Evolutionary conservation across 2,797 vertebrate genomes (phyloP).

Genomic region (Syngnathus rostellatus): DNA sequence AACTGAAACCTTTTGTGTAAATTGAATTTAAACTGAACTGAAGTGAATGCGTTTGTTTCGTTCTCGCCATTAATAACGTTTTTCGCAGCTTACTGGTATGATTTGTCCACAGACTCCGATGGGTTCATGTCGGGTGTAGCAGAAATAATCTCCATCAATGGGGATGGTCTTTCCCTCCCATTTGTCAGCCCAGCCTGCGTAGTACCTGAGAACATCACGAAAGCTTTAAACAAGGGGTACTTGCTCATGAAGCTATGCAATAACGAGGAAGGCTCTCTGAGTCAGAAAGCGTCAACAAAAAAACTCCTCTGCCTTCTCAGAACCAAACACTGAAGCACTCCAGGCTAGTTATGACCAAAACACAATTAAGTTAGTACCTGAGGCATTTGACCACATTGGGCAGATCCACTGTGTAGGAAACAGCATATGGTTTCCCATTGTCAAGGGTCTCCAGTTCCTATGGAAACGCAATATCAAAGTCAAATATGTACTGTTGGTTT

Average conservation of each 20-base stretch:
- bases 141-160: constrained; percentile 88
- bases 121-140: constrained; percentile 89
- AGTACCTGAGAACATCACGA: constrained; percentile 68
- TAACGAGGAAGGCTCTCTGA: not conserved
- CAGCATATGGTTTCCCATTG: constrained; percentile 87
- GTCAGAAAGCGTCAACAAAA: no score
- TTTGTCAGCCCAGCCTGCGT: constrained; percentile 94
- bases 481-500: not conserved
- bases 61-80: not conserved
- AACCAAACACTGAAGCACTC: not conserved
- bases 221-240: not conserved
- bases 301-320: no score
- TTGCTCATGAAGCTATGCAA: not conserved
- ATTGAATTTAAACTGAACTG: not conserved
- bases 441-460: constrained; percentile 93
- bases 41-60: not conserved
- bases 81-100: constrained; percentile 77
- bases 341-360: not conserved
- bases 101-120: constrained; percentile 94
- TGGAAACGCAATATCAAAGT: constrained; percentile 6
- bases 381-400: constrained; percentile 82
- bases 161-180: constrained; percentile 94
- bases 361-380: constrained; percentile 65
- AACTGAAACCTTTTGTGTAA: not conserved
- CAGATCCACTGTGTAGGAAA: constrained; percentile 81